Evolutionary conservation across 2,113 vertebrate genomes (phyloP).

Genomic region (Bombycilla garrulus): DNA sequence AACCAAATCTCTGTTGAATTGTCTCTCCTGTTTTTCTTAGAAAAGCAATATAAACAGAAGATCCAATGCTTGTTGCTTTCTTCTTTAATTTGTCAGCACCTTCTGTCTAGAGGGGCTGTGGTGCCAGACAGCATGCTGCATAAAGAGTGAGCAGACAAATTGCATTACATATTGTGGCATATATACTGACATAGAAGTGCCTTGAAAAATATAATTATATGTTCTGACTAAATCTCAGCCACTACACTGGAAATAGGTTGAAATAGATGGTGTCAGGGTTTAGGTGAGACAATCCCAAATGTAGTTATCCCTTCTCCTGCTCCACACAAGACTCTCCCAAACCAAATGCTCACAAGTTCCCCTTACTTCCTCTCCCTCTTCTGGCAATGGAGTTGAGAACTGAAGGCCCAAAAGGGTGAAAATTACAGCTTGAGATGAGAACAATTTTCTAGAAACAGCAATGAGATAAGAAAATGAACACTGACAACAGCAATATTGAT

Average conservation of each 20-base stretch:
- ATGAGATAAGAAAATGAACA: neutral
- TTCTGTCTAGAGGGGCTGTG: conserved; percentile 55
- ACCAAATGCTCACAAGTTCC: neutral
- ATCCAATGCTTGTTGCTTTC: conserved; percentile 18
- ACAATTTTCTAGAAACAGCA: neutral
- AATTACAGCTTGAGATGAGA: neutral
- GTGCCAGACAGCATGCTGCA: conserved; percentile 57
- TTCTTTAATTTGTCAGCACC: conserved; percentile 66
- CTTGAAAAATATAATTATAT: conserved; percentile 49
- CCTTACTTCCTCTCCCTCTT: neutral
- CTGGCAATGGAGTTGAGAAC: too few relatives aligned
- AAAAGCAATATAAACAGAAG: conserved; percentile 51
- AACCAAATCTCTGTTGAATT: conserved; percentile 25
- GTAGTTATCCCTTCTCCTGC: neutral
- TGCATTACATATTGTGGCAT: conserved; percentile 10
- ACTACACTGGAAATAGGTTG: neutral
- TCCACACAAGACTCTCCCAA: neutral
- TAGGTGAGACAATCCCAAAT: neutral
- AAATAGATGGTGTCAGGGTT: neutral
- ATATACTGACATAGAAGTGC: neutral
- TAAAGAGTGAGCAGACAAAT: conserved; percentile 60
- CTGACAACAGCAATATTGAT: neutral
- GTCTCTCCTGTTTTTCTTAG: neutral
- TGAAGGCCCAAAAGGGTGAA: neutral
- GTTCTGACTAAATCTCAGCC: neutral